Evolutionary conservation across 1,140 invertebrate genomes (phyloP).

Genomic region (Globodera ellingtonae): DNA sequence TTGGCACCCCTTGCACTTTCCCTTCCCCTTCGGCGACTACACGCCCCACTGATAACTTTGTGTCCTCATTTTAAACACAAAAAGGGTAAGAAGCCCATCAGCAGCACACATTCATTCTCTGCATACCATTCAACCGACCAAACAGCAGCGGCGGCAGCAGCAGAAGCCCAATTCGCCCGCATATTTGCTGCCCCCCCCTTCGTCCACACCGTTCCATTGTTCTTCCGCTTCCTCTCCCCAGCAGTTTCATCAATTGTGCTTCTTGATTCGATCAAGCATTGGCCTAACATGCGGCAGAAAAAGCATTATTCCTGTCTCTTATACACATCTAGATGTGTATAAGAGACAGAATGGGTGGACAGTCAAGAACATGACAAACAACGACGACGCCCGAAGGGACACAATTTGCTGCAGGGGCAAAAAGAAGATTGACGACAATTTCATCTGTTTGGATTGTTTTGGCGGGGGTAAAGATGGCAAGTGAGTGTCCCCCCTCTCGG

Average conservation of each 20-base stretch:
- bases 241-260: conserved; percentile 4
- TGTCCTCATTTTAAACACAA: neutral
- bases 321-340: no score
- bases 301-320: conserved; percentile 6
- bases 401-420: neutral
- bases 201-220: neutral
- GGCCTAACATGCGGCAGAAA: neutral
- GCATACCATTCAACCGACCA: neutral
- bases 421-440: neutral
- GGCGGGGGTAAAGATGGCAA: neutral
- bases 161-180: no score
- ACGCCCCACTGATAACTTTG: neutral
- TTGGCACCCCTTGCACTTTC: no score
- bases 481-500: no score
- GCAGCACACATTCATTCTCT: neutral
- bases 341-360: neutral
- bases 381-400: neutral
- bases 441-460: neutral
- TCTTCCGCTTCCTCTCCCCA: neutral
- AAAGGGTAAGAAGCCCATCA: neutral
- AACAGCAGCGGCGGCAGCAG: no score
- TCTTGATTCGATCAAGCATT: conserved; percentile 4
- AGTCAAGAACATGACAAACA: neutral
- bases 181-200: no score
- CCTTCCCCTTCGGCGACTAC: no score